Evolutionary conservation across 1,140 invertebrate genomes (phyloP).

Genomic region (Ips typographus): DNA sequence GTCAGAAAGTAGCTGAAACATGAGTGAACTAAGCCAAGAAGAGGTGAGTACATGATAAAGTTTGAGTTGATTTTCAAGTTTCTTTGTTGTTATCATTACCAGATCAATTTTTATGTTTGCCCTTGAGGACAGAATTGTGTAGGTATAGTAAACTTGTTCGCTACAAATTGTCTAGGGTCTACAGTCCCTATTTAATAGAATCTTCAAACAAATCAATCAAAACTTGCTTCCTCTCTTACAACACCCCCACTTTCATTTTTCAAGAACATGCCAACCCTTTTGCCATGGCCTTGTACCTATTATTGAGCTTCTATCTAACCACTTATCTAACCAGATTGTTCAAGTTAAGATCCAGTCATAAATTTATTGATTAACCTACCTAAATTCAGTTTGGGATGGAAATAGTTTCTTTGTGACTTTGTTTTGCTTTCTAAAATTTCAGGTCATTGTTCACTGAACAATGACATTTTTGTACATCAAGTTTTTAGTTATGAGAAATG

Average conservation of each 20-base stretch:
- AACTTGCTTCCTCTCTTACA: background rate
- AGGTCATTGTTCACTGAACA: conserved; percentile 7
- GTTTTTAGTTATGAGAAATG: too few relatives aligned
- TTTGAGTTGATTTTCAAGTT: conserved; percentile 24
- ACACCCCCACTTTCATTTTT: background rate
- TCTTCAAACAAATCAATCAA: background rate
- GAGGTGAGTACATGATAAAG: conserved; percentile 58
- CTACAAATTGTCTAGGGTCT: background rate
- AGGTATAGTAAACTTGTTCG: background rate
- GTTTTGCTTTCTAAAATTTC: background rate
- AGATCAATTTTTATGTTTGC: conserved; percentile 5
- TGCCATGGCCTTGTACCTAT: conserved; percentile 1
- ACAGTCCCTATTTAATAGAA: background rate
- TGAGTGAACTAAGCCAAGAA: conserved; percentile 74
- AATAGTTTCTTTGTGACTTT: conserved; percentile 6
- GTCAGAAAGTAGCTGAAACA: conserved; percentile 43
- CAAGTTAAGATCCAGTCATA: background rate
- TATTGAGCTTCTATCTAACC: conserved; percentile 1
- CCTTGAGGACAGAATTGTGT: too few relatives aligned
- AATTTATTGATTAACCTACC: conserved; percentile 1
- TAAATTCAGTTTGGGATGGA: background rate
- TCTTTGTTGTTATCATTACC: conserved; percentile 28
- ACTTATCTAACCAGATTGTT: background rate
- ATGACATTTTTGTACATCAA: background rate
- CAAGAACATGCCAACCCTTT: background rate